Evolutionary conservation across 2,797 vertebrate genomes (phyloP).

Genomic region (Acanthurus tractus): DNA sequence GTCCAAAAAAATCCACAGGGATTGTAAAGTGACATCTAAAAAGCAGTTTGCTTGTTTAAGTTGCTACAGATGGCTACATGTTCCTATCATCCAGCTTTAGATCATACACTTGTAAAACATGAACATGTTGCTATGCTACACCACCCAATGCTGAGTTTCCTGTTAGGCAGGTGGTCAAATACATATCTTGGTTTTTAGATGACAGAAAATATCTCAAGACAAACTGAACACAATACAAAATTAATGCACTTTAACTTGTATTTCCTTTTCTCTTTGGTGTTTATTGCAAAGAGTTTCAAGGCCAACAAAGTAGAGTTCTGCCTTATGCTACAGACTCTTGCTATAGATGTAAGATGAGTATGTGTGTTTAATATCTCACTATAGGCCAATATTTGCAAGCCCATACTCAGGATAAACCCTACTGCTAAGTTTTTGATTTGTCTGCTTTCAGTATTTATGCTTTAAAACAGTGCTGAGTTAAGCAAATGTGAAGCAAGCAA

Average conservation of each 20-base stretch:
- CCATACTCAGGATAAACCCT: neutral
- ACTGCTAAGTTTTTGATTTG: neutral
- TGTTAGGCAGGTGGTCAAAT: neutral
- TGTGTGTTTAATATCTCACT: too few species aligned
- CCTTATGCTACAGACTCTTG: neutral
- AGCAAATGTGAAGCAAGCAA: too few species aligned
- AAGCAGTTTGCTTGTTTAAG: neutral
- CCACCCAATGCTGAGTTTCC: neutral
- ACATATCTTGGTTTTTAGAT: slow-evolving; percentile 1
- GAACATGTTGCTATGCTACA: neutral
- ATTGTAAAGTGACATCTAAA: neutral
- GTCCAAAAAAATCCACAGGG: neutral
- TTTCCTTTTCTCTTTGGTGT: neutral
- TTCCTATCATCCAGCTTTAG: neutral
- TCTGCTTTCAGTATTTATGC: neutral
- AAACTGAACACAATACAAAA: neutral
- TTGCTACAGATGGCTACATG: neutral
- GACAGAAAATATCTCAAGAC: neutral
- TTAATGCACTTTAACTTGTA: neutral
- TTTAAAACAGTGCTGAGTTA: neutral
- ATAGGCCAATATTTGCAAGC: neutral
- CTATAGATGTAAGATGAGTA: too few species aligned
- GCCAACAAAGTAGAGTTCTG: neutral
- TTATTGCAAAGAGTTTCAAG: neutral
- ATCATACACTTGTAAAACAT: neutral